Evolutionary conservation across 2,113 vertebrate species (phyloP), one percentile per base, ranked within the genome.

Genomic region (Xerus inauris): DNA sequence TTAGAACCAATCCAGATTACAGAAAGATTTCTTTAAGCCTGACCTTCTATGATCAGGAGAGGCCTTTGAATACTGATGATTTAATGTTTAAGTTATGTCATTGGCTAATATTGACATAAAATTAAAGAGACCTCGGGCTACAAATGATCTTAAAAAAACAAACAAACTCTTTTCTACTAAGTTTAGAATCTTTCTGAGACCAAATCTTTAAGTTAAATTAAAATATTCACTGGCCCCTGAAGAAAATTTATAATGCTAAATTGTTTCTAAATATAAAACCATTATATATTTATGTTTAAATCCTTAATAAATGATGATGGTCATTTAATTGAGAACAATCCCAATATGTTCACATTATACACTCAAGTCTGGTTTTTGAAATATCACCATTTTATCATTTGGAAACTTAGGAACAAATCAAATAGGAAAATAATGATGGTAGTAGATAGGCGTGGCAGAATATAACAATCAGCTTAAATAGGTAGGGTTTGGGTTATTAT

Each of bases 241-340:
- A 85, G 59, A 91, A 87, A 94, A 83, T 75, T 62, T 84, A 40
- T 87, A 79, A 77, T 26, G 85, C 62, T 79, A 95, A 96, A 91
- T 83, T 38, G 4, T 87, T 89, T 87, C 69, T 79, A 91, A 95
- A 94, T 91, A 77, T 57, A 87, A 91, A 92, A 81, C 6, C 40
- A 91, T 32, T 85, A 82, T 72, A 16, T 81, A 94, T 51, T 92
- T 72, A 95, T 72, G 57, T 81, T 54, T 75, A 95, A 91, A 54
- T 88, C 77, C 5, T 97, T 96, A 90, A 97, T 96, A 97, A 91
- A 96, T 90, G 84, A 96, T 82, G 73, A 95, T 59, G 57, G 62
- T 6, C 14, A 87, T 73, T 85, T 40, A 93, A 93, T 42, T 91
- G 3, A 94, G 54, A 93, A 94, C 42, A 95, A 54, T 88, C 45